Conservation (phyloP, 2,113 vertebrate genomes). For the Alethe diademata region DNA sequence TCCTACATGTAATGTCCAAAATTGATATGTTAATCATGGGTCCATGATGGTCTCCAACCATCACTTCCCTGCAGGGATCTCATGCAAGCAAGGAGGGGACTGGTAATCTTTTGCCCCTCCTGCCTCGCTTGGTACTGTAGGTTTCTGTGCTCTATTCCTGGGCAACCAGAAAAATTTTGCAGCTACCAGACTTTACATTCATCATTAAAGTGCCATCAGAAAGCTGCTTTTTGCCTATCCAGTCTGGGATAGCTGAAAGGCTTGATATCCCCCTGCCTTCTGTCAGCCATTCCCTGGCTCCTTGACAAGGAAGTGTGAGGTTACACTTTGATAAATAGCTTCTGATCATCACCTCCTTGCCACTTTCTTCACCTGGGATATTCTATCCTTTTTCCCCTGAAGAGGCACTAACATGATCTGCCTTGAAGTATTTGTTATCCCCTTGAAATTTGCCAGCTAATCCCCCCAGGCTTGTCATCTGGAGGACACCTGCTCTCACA, state of each 20-base stretch:
- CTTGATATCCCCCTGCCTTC: neutral
- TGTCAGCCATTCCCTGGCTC: neutral
- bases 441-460: constrained; percentile 4
- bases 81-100: neutral
- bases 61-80: neutral
- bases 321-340: constrained; percentile 8
- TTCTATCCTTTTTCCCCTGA: neutral
- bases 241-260: neutral
- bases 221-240: neutral
- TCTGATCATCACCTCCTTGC: neutral
- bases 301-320: neutral
- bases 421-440: neutral
- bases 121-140: neutral
- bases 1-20: neutral
- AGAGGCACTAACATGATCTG: neutral
- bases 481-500: constrained; percentile 22
- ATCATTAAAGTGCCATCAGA: neutral
- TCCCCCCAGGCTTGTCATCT: neutral
- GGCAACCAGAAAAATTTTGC: neutral
- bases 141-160: neutral
- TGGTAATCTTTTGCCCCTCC: neutral
- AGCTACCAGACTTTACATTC: neutral
- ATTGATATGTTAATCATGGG: neutral
- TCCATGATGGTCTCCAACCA: neutral
- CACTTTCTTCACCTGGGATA: neutral